phyloP scores from a whole-genome alignment of 1,140 invertebrate species.

The Aphidius ervi region DNA sequence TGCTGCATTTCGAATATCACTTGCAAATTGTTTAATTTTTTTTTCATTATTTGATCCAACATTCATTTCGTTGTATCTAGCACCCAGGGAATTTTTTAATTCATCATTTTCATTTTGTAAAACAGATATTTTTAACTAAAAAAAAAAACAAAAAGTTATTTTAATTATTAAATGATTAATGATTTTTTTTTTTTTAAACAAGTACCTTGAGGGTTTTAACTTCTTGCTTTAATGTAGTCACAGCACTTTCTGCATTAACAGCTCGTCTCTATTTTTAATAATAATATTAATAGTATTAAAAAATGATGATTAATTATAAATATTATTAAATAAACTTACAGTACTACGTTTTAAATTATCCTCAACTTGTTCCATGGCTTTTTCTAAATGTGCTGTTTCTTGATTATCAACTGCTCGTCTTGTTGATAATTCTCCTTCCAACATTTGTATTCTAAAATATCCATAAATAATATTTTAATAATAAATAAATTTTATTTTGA shows the following conservation, averaged over 20 bases:
- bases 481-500: too few species aligned
- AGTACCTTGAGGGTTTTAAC: slow-evolving; percentile 58
- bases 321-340: slow-evolving; percentile 42
- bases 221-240: slow-evolving; percentile 57
- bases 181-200: slow-evolving; percentile 14
- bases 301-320: slow-evolving; percentile 10
- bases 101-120: slow-evolving; percentile 49
- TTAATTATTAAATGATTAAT: background rate
- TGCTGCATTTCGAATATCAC: slow-evolving; percentile 59
- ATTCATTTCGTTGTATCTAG: slow-evolving; percentile 30
- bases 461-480: too few species aligned
- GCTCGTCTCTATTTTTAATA: slow-evolving; percentile 51
- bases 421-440: slow-evolving; percentile 57
- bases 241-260: slow-evolving; percentile 55
- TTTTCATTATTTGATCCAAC: slow-evolving; percentile 34
- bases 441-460: slow-evolving; percentile 40
- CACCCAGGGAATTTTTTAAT: slow-evolving; percentile 37
- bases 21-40: slow-evolving; percentile 43
- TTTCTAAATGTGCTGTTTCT: slow-evolving; percentile 54
- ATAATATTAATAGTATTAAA: slow-evolving; percentile 7
- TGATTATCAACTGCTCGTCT: slow-evolving; percentile 51
- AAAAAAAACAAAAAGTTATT: slow-evolving; percentile 16
- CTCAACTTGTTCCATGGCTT: slow-evolving; percentile 58
- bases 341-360: slow-evolving; percentile 58
- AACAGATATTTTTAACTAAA: slow-evolving; percentile 49